These are phyloP conservation scores for Chironomus riparius DNA, from an alignment of 2,888 invertebrate genomes.

Conservation along the genomic window DNA sequence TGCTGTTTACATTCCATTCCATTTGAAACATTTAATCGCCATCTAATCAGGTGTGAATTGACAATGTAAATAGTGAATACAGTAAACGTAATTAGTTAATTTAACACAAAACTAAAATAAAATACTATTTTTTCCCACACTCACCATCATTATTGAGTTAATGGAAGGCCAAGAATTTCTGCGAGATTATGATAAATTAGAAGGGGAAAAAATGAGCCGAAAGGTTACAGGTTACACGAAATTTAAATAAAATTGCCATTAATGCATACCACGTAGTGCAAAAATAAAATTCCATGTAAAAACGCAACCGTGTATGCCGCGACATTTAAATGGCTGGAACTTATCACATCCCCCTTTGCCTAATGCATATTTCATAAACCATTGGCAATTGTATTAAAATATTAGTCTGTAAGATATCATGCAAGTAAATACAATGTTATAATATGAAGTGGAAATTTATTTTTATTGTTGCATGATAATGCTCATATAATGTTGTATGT, in stretches of 20 bases:
- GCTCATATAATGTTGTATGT: not conserved
- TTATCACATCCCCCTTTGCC: not conserved
- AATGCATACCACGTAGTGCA: not conserved
- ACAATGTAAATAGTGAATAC: not conserved
- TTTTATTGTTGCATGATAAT: not conserved
- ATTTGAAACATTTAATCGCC: not conserved
- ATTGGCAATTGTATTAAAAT: not conserved
- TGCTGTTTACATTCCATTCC: not conserved
- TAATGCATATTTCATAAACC: not conserved
- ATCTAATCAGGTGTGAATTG: not conserved
- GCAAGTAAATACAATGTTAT: not conserved
- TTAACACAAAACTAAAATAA: not conserved
- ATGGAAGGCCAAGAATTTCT: too few relatives aligned
- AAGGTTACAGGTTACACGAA: not conserved
- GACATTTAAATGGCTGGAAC: not conserved
- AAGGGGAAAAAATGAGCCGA: not conserved
- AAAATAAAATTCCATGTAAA: not conserved
- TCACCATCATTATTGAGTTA: not conserved
- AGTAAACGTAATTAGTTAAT: not conserved
- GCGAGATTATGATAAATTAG: not conserved
- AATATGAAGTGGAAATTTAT: not conserved
- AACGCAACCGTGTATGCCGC: not conserved
- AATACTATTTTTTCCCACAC: not conserved
- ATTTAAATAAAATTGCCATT: not conserved
- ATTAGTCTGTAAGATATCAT: not conserved